Conservation (phyloP, 2,888 invertebrate genomes). For the Dicroscelio sp. region DNA sequence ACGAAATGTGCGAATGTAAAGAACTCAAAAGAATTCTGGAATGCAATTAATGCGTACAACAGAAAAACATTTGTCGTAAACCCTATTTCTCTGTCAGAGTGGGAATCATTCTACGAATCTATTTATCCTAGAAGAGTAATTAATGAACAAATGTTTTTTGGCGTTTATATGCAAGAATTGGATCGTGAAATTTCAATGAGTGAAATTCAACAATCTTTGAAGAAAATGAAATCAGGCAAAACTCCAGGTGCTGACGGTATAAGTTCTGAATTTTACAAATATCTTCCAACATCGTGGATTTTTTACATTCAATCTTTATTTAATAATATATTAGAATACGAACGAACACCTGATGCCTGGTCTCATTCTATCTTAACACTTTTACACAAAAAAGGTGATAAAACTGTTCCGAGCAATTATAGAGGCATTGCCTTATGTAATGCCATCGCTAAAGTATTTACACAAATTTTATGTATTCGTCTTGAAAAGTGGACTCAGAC, state of each 20-base stretch:
- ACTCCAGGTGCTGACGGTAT: background rate
- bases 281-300: background rate
- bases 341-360: background rate
- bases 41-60: background rate
- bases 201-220: background rate
- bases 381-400: constrained; percentile 4
- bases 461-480: background rate
- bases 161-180: background rate
- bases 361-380: background rate
- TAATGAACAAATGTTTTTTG: background rate
- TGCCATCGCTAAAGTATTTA: background rate
- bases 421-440: constrained; percentile 8
- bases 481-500: background rate
- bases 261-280: background rate
- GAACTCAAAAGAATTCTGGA: constrained; percentile 38
- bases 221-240: constrained; percentile 9
- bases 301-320: background rate
- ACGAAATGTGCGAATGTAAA: background rate
- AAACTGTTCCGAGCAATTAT: background rate
- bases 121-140: background rate
- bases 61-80: constrained; percentile 12
- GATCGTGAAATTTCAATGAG: background rate
- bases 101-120: constrained; percentile 1
- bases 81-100: background rate
- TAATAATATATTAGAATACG: background rate